These are phyloP conservation scores for Chloroclysta siterata DNA, from an alignment of 2,888 invertebrate species.

Conservation along the genomic window DNA sequence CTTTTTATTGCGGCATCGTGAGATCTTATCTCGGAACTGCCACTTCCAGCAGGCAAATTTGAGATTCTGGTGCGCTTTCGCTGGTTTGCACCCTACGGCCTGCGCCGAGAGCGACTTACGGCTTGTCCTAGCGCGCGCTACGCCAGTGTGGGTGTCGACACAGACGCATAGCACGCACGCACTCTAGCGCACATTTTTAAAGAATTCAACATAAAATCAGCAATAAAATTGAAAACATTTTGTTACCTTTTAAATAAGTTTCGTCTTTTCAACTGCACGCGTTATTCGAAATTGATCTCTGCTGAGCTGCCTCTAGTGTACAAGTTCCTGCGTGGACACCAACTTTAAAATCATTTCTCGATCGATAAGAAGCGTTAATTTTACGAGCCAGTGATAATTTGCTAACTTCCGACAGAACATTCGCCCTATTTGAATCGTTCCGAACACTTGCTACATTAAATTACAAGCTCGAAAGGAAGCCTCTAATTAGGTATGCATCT, in stretches of 20 bases:
- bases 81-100: constrained; percentile 66
- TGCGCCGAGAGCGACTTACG: constrained; percentile 58
- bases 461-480: constrained; percentile 68
- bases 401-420: constrained; percentile 82
- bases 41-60: constrained; percentile 85
- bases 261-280: constrained; percentile 56
- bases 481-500: constrained; percentile 57
- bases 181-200: constrained; percentile 74
- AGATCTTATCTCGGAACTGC: constrained; percentile 84
- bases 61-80: constrained; percentile 65
- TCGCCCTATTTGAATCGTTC: constrained; percentile 81
- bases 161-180: constrained; percentile 66
- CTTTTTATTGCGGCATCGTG: constrained; percentile 85
- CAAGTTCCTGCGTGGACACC: constrained; percentile 58
- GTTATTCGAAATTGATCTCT: constrained; percentile 69
- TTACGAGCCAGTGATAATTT: constrained; percentile 85
- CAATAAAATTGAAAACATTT: constrained; percentile 85
- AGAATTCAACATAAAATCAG: constrained; percentile 84
- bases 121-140: constrained; percentile 48
- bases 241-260: constrained; percentile 84
- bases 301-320: constrained; percentile 56
- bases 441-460: constrained; percentile 77
- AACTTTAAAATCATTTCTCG: constrained; percentile 76
- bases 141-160: constrained; percentile 67
- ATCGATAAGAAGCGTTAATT: constrained; percentile 85